phyloP scores from a whole-genome alignment of 2,888 invertebrate species.

The Hirtodrosophila histrioides region DNA sequence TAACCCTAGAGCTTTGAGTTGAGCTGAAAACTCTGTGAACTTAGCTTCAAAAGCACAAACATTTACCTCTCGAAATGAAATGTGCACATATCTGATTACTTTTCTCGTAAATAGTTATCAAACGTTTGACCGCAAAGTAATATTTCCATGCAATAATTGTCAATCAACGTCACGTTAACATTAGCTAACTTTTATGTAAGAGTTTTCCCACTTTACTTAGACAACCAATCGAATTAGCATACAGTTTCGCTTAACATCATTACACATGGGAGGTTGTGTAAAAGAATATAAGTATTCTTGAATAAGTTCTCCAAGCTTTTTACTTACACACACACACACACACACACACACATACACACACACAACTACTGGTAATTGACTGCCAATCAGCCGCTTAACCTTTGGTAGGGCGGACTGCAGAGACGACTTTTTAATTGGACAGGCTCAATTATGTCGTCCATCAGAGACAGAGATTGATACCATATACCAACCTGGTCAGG shows the following conservation, averaged over 20 bases:
- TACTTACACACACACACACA: not conserved
- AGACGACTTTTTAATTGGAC: slow-evolving; percentile 46
- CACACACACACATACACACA: not conserved
- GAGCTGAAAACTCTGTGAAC: too few relatives aligned
- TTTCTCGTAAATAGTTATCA: too few relatives aligned
- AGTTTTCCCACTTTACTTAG: not conserved
- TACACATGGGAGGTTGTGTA: slow-evolving; percentile 11
- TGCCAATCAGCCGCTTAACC: slow-evolving; percentile 45
- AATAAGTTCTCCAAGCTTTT: slow-evolving; percentile 23
- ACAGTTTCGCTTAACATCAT: slow-evolving; percentile 2
- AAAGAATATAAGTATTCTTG: not conserved
- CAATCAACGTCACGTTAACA: too few relatives aligned
- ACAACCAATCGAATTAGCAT: slow-evolving; percentile 17
- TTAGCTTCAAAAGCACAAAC: too few relatives aligned
- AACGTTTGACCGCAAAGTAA: too few relatives aligned
- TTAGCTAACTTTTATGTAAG: too few relatives aligned
- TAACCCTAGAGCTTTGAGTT: too few relatives aligned
- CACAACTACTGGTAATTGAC: slow-evolving; percentile 37
- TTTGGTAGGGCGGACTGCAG: slow-evolving; percentile 18
- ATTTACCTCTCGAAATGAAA: too few relatives aligned
- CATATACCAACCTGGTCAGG: too few relatives aligned
- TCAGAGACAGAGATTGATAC: slow-evolving; percentile 32
- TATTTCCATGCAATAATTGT: too few relatives aligned
- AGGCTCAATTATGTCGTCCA: slow-evolving; percentile 42
- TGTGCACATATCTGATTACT: too few relatives aligned